phyloP scores from a whole-genome alignment of 1,140 invertebrate genomes.

The Episyrphus balteatus region DNA sequence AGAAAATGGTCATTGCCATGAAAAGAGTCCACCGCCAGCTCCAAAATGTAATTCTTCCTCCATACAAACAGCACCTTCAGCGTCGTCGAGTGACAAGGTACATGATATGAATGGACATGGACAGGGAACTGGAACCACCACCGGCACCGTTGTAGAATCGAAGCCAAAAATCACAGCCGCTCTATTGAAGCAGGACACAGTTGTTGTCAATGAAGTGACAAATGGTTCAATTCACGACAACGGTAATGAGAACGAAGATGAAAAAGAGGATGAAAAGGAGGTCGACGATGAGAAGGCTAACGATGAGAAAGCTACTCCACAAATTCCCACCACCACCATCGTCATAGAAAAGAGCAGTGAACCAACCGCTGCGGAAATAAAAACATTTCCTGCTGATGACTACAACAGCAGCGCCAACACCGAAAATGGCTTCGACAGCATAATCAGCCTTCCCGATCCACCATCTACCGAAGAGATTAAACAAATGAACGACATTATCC shows the following conservation, averaged over 20 bases:
- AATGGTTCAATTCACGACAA: no score
- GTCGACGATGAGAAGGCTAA: neutral
- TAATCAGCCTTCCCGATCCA: constrained; percentile 33
- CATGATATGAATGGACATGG: neutral
- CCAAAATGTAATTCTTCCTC: no score
- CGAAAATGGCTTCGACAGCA: constrained; percentile 28
- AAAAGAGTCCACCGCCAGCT: neutral
- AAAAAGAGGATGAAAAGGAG: neutral
- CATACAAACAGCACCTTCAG: no score
- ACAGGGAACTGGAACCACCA: neutral
- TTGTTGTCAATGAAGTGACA: neutral
- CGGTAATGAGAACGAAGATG: neutral
- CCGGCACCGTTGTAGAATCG: neutral
- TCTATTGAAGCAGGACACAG: constrained; percentile 48
- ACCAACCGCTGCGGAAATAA: neutral
- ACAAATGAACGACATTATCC: constrained; percentile 25
- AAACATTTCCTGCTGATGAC: neutral
- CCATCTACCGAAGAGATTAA: constrained; percentile 33
- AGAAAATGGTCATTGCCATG: constrained; percentile 6
- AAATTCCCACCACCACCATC: neutral
- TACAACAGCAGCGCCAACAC: neutral
- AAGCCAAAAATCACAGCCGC: constrained; percentile 56
- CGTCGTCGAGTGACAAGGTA: neutral
- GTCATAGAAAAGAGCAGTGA: constrained; percentile 1
- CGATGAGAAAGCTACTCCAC: neutral